Evolutionary conservation across 2,888 invertebrate species (phyloP).

Genomic region (Azorinus chamasolen): DNA sequence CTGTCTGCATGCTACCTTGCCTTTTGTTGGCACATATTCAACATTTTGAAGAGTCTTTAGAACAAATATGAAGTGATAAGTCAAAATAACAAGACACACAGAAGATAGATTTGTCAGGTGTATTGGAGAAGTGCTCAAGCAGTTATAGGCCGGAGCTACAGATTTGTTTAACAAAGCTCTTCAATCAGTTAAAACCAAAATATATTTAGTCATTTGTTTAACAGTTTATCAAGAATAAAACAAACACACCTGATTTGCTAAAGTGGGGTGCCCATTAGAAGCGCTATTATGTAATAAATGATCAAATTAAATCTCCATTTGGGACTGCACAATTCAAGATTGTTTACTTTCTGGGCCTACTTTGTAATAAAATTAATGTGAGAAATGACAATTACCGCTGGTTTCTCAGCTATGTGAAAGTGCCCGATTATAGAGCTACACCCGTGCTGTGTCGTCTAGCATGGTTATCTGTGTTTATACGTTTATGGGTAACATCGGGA

Average conservation of each 20-base stretch:
- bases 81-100: no score
- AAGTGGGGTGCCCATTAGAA: conserved; percentile 9
- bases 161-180: no score
- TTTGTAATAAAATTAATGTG: conserved; percentile 19
- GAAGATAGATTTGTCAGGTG: not conserved
- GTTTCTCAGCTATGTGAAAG: conserved; percentile 1
- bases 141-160: not conserved
- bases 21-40: no score
- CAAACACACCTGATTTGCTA: conserved; percentile 1
- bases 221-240: conserved; percentile 3
- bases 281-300: conserved; percentile 31
- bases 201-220: conserved; percentile 1
- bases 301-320: conserved; percentile 30
- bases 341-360: conserved; percentile 33
- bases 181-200: no score
- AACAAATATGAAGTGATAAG: no score
- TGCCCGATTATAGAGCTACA: conserved; percentile 1
- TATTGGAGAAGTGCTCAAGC: not conserved
- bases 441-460: not conserved
- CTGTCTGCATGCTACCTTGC: no score
- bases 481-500: not conserved
- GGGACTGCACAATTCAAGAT: conserved; percentile 25
- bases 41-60: no score
- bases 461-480: not conserved
- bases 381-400: not conserved